Percentiles rank a stretch among this genome's conserved stretches.
These are phyloP conservation scores for Caenorhabditis wallacei DNA, from an alignment of 2,888 invertebrate genomes.

Conservation along the genomic window DNA sequence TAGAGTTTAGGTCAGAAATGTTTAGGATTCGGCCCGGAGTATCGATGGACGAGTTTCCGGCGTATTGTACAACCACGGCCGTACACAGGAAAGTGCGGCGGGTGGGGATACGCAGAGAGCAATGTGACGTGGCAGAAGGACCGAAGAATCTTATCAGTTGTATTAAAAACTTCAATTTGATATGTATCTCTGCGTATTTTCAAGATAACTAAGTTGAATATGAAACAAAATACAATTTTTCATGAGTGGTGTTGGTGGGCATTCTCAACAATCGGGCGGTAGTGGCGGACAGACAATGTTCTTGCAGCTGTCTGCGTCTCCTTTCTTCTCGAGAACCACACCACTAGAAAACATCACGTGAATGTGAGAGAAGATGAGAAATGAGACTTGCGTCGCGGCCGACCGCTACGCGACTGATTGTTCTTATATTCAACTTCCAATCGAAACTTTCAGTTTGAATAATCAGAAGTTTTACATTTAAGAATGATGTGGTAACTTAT, in stretches of 20 bases:
- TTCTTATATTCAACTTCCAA: slow-evolving; percentile 8
- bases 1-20: slow-evolving; percentile 35
- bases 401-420: slow-evolving; percentile 53
- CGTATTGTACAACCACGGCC: slow-evolving; percentile 9
- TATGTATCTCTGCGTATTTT: not conserved
- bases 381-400: slow-evolving; percentile 47
- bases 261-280: slow-evolving; percentile 51
- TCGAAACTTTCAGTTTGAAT: not conserved
- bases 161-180: not conserved
- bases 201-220: not conserved
- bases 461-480: not conserved
- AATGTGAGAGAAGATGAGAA: slow-evolving; percentile 12
- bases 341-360: slow-evolving; percentile 4
- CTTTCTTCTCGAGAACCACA: slow-evolving; percentile 8
- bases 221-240: not conserved
- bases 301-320: slow-evolving; percentile 41
- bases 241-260: slow-evolving; percentile 31
- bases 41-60: slow-evolving; percentile 20
- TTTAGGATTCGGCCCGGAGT: slow-evolving; percentile 29
- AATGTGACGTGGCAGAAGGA: slow-evolving; percentile 42
- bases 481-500: no score
- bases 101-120: slow-evolving; percentile 17
- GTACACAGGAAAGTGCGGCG: not conserved
- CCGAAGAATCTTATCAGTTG: slow-evolving; percentile 21
- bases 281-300: slow-evolving; percentile 36